These are phyloP conservation scores for Andrena flavipes DNA, from an alignment of 2,888 invertebrate species.

Conservation along the genomic window DNA sequence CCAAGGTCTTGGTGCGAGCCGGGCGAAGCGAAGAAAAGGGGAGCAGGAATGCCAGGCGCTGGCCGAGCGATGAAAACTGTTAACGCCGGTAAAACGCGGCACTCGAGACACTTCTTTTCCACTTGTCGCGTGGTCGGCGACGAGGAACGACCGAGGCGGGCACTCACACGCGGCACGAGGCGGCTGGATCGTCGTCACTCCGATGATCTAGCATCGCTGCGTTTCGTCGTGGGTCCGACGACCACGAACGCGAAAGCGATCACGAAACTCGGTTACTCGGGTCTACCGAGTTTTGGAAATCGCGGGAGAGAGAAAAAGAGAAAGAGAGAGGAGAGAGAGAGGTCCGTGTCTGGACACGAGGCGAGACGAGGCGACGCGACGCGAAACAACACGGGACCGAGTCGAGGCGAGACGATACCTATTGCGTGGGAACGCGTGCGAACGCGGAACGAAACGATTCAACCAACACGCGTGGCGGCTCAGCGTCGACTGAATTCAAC, in stretches of 20 bases:
- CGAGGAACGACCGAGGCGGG: conserved; percentile 17
- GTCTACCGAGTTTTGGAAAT: not conserved
- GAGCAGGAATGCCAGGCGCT: not conserved
- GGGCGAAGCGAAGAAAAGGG: not conserved
- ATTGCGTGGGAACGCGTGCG: conserved; percentile 4
- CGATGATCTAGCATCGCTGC: conserved; percentile 57
- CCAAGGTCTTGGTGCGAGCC: not conserved
- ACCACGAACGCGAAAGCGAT: conserved; percentile 6
- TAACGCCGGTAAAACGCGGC: conserved; percentile 39
- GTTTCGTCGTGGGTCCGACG: conserved; percentile 23
- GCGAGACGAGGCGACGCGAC: no score
- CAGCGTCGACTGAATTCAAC: conserved; percentile 72
- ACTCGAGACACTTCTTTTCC: conserved; percentile 59
- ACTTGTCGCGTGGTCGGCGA: conserved; percentile 46
- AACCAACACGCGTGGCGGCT: conserved; percentile 73
- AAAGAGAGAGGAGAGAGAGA: not conserved
- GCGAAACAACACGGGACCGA: conserved; percentile 11
- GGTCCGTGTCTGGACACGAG: not conserved
- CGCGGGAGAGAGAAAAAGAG: not conserved
- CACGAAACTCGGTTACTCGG: not conserved
- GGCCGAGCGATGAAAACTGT: conserved; percentile 25
- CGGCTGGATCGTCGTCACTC: conserved; percentile 49
- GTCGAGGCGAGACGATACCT: not conserved
- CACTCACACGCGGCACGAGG: conserved; percentile 54
- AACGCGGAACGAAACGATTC: conserved; percentile 11